Evolutionary conservation across 2,797 vertebrate species (phyloP).

Genomic region (Poecilia velifera): DNA sequence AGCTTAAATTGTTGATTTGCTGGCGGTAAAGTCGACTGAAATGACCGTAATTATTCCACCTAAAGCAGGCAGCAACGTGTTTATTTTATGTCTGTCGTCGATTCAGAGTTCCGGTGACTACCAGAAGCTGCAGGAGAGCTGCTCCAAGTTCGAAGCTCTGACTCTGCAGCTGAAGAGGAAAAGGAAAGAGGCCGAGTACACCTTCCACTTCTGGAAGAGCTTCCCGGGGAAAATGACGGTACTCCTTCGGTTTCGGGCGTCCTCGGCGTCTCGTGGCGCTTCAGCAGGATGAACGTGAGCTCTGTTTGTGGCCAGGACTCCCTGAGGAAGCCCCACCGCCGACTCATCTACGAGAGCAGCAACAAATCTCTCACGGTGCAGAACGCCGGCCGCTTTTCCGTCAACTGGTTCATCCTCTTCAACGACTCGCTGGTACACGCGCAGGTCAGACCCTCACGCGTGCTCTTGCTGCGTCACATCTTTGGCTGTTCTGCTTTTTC

Average conservation of each 20-base stretch:
- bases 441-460: slow-evolving; percentile 82
- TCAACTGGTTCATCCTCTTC: slow-evolving; percentile 97
- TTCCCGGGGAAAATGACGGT: slow-evolving; percentile 99
- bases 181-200: slow-evolving; percentile 92
- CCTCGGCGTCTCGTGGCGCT: background rate
- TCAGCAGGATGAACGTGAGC: slow-evolving; percentile 16
- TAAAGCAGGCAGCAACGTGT: background rate
- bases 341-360: slow-evolving; percentile 94
- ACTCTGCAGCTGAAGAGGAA: slow-evolving; percentile 87
- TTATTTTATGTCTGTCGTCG: background rate
- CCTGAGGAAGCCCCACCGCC: slow-evolving; percentile 88
- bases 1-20: background rate
- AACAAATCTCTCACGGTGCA: slow-evolving; percentile 91
- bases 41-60: background rate
- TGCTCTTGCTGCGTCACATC: background rate
- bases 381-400: slow-evolving; percentile 92
- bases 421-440: slow-evolving; percentile 93
- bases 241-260: background rate
- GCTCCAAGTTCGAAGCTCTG: slow-evolving; percentile 88
- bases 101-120: slow-evolving; percentile 87
- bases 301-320: slow-evolving; percentile 82
- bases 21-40: background rate
- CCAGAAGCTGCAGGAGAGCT: slow-evolving; percentile 90
- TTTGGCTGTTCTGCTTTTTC: slow-evolving; percentile 11
- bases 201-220: slow-evolving; percentile 94